phyloP scores from a whole-genome alignment of 2,888 invertebrate genomes.

The Anarsia innoxiella region DNA sequence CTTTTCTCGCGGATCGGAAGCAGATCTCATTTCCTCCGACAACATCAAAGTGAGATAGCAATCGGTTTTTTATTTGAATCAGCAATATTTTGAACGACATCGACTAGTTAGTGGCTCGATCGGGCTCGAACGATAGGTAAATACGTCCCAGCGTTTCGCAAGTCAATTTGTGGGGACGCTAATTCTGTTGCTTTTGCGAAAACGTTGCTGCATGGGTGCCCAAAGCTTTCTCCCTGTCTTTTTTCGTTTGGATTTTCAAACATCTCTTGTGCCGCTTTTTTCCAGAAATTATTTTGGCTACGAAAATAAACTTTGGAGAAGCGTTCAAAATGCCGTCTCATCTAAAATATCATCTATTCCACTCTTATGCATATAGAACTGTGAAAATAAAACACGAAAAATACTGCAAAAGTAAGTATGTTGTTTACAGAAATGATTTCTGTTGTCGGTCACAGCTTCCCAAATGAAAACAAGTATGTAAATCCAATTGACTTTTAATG shows the following conservation, averaged over 20 bases:
- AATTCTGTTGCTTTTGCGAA: conserved; percentile 9
- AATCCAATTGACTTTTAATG: conserved; percentile 59
- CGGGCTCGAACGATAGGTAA: conserved; percentile 13
- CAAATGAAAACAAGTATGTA: conserved; percentile 41
- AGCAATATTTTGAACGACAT: conserved; percentile 62
- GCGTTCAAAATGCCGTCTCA: too few species aligned
- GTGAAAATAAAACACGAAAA: too few species aligned
- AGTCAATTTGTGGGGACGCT: conserved; percentile 10
- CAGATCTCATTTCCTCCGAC: conserved; percentile 73
- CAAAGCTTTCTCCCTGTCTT: too few species aligned
- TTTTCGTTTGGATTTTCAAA: too few species aligned
- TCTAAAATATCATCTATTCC: too few species aligned
- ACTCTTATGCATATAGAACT: too few species aligned
- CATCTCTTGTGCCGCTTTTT: too few species aligned
- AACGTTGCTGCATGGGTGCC: too few species aligned
- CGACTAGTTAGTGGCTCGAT: conserved; percentile 43
- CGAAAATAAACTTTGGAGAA: too few species aligned
- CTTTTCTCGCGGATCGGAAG: conserved; percentile 68
- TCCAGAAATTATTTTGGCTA: too few species aligned
- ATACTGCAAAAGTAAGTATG: too few species aligned
- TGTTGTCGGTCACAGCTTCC: conserved; percentile 21
- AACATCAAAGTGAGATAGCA: conserved; percentile 73
- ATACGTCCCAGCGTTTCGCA: conserved; percentile 6
- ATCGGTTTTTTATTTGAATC: conserved; percentile 71
- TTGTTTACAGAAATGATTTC: conserved; percentile 25